Percentiles rank a stretch among this genome's conserved stretches.
These are phyloP conservation scores for Eristalis arbustorum DNA, from an alignment of 2,888 invertebrate species.

Conservation along the genomic window DNA sequence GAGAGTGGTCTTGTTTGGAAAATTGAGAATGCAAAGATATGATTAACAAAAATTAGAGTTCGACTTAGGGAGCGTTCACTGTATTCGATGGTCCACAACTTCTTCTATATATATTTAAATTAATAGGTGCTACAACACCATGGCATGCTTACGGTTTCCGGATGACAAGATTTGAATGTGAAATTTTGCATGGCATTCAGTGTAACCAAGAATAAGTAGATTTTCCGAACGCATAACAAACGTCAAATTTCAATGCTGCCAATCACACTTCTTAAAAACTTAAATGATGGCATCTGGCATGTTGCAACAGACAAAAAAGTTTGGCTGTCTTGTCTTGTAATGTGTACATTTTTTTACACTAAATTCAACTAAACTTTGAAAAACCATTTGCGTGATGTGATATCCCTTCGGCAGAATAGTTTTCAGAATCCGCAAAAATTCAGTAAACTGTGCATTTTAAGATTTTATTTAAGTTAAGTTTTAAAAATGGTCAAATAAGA, in stretches of 20 bases:
- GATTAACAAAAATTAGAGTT: too few relatives aligned
- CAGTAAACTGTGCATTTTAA: background rate
- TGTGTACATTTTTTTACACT: slow-evolving; percentile 56
- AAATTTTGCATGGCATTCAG: background rate
- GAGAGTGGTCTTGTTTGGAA: too few relatives aligned
- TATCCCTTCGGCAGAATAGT: background rate
- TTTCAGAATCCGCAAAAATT: background rate
- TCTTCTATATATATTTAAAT: too few relatives aligned
- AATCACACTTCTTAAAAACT: slow-evolving; percentile 13
- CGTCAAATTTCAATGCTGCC: slow-evolving; percentile 20
- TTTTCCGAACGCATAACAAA: slow-evolving; percentile 13
- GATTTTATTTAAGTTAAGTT: background rate
- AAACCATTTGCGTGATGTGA: slow-evolving; percentile 30
- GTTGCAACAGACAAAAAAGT: slow-evolving; percentile 43
- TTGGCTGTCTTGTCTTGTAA: slow-evolving; percentile 45
- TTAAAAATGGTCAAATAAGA: slow-evolving; percentile 39
- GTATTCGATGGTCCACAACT: too few relatives aligned
- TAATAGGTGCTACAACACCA: too few relatives aligned
- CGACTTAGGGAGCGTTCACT: too few relatives aligned
- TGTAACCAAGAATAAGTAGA: background rate
- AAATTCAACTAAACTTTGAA: slow-evolving; percentile 8
- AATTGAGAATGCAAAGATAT: too few relatives aligned
- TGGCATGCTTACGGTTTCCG: too few relatives aligned
- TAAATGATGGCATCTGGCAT: slow-evolving; percentile 28
- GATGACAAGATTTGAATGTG: too few relatives aligned